Base-by-base conservation (phyloP, 1,140 invertebrate genomes). In the Reticulitermes speratus region DNA sequence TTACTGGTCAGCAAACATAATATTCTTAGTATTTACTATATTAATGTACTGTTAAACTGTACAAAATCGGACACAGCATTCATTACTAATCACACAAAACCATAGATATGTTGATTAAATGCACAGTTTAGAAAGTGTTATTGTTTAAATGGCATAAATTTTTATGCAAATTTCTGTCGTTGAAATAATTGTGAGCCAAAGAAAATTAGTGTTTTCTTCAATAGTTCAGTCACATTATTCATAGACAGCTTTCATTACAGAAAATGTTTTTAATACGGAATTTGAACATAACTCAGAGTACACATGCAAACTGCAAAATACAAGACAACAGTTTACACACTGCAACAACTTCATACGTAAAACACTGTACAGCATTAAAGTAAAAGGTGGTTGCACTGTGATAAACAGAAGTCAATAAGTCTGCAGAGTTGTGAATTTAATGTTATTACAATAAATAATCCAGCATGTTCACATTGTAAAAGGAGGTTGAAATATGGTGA, bases 41-140 rank as follows among this genome's bases (percentile, higher is more conserved):
- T 75, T 75, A 30, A 75, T 30, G n/a, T 75, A 75, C n/a, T 30
- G 65, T 30, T 75, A 25, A 75, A 75, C 65, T 75, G 65, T 75
- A 75, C 65, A 75, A 75, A 75, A 14, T 75, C 3, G n/a, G 25
- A 75, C 65, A n/a, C n/a, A 75, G n/a, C 0, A 30, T 30, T 75
- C 65, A 75, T 75, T 75, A 30, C n/a, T 75, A 75, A n/a, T 30
- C 65, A 75, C 65, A 75, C n/a, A 30, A 14, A n/a, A 75, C n/a
- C n/a, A 75, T 30, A 75, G 3, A 3, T 30, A 11, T 14, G 25
- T 75, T 75, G 65, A 75, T 75, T 25, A 30, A 30, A 1, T 75
- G n/a, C 65, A 75, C 65, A 75, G n/a, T 75, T 75, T 75, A 75
- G 65, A 75, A 75, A 75, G n/a, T 75, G n/a, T 75, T 75, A 75